A percentile compares a stretch with the other conserved stretches of the same genome.
Evolutionary conservation across 2,113 vertebrate species (phyloP).

Genomic region (Campylorhamphus procurvoides): DNA sequence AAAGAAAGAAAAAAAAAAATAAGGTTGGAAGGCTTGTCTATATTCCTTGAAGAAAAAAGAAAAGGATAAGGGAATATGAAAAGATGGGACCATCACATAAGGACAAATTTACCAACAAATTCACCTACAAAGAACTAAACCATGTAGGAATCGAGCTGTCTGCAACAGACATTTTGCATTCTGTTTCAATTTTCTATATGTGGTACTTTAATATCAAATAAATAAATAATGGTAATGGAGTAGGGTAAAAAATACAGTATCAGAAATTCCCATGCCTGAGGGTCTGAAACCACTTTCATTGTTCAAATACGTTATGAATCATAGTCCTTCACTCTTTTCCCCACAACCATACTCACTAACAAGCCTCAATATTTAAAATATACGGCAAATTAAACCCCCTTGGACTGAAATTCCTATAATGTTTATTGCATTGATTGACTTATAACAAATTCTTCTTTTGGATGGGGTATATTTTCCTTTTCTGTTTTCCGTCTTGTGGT

Average conservation of each 20-base stretch:
- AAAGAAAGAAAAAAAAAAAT: neutral
- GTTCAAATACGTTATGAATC: neutral
- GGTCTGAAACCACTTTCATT: neutral
- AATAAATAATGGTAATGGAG: neutral
- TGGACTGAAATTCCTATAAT: neutral
- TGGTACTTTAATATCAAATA: neutral
- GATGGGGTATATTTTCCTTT: neutral
- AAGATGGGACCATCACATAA: neutral
- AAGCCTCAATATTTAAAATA: neutral
- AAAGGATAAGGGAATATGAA: neutral
- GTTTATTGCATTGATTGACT: neutral
- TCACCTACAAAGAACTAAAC: neutral
- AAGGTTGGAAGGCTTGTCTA: neutral
- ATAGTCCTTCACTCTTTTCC: neutral
- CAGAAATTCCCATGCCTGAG: neutral
- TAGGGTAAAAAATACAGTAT: neutral
- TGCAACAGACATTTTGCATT: neutral
- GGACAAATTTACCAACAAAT: neutral
- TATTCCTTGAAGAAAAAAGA: neutral
- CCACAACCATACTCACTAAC: neutral
- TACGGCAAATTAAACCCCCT: neutral
- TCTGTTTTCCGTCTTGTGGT: neutral
- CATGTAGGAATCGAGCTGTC: neutral
- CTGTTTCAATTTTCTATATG: neutral
- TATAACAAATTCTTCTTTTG: neutral